These are phyloP conservation scores for Notarius lentiginosus DNA, from an alignment of 2,113 vertebrate genomes.

Conservation along the genomic window DNA sequence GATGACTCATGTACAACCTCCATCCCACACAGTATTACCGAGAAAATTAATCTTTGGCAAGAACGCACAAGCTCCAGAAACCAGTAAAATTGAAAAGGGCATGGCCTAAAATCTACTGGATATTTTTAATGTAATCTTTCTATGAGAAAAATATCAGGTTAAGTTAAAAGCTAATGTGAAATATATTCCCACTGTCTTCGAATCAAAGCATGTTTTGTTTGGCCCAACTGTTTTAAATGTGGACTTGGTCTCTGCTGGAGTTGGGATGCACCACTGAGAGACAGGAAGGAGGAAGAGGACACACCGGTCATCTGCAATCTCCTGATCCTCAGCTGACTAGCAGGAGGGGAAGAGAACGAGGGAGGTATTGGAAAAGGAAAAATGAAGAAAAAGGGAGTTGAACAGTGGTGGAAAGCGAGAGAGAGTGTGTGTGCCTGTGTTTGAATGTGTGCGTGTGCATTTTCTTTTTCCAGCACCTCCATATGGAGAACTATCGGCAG, in stretches of 20 bases:
- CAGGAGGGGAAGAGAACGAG: background rate
- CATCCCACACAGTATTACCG: conserved; percentile 67
- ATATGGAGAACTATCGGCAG: conserved; percentile 61
- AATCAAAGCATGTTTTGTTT: conserved; percentile 27
- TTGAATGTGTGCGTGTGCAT: conserved; percentile 4
- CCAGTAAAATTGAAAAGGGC: background rate
- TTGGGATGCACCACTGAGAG: conserved; percentile 30
- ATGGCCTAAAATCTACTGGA: background rate
- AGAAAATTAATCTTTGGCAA: conserved; percentile 73
- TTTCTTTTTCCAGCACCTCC: conserved; percentile 52
- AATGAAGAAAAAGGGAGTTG: conserved; percentile 16
- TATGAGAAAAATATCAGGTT: background rate
- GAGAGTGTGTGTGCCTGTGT: conserved; percentile 43
- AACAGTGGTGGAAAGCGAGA: background rate
- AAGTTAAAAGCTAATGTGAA: background rate
- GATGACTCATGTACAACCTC: conserved; percentile 23
- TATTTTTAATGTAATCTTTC: background rate
- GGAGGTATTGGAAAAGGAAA: conserved; percentile 38
- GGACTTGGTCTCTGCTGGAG: conserved; percentile 19
- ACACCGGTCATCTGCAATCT: conserved; percentile 59
- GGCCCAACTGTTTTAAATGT: conserved; percentile 18
- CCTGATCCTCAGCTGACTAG: conserved; percentile 74
- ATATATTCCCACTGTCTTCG: background rate
- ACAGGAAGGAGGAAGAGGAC: conserved; percentile 44
- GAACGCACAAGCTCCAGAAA: conserved; percentile 17